Percentiles rank a stretch among this genome's conserved stretches.
These are phyloP conservation scores for Limenitis camilla DNA, from an alignment of 2,888 invertebrate genomes.

Conservation along the genomic window DNA sequence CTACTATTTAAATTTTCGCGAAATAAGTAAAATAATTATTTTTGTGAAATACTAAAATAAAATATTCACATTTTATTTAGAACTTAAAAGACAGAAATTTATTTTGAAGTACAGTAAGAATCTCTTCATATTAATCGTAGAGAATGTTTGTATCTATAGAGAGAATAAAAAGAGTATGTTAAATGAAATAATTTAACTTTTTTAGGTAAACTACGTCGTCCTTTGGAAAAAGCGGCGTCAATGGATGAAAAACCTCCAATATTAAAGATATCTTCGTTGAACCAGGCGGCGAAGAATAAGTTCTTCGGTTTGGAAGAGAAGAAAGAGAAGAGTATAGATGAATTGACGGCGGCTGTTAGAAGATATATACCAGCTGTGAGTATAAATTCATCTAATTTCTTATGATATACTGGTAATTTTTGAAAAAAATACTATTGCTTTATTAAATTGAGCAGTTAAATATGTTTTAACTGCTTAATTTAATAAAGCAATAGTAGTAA, in stretches of 20 bases:
- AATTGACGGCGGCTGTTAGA: slow-evolving; percentile 59
- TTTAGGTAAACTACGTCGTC: slow-evolving; percentile 46
- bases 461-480: no score
- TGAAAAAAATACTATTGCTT: neutral
- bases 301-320: slow-evolving; percentile 61
- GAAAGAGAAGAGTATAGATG: slow-evolving; percentile 59
- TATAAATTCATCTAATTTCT: slow-evolving; percentile 3
- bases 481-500: neutral
- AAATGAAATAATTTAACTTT: no score
- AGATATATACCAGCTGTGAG: slow-evolving; percentile 66
- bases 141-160: no score
- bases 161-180: no score
- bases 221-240: slow-evolving; percentile 41
- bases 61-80: no score
- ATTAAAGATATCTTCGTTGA: slow-evolving; percentile 55
- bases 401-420: no score
- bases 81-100: no score
- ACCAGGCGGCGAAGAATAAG: slow-evolving; percentile 61
- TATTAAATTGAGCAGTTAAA: neutral
- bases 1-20: no score
- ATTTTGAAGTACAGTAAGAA: no score
- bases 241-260: slow-evolving; percentile 43
- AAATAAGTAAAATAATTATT: no score
- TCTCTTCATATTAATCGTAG: no score
- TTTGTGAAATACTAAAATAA: no score